These are phyloP conservation scores for Oedothorax gibbosus DNA, from an alignment of 1,140 invertebrate species.

Conservation along the genomic window DNA sequence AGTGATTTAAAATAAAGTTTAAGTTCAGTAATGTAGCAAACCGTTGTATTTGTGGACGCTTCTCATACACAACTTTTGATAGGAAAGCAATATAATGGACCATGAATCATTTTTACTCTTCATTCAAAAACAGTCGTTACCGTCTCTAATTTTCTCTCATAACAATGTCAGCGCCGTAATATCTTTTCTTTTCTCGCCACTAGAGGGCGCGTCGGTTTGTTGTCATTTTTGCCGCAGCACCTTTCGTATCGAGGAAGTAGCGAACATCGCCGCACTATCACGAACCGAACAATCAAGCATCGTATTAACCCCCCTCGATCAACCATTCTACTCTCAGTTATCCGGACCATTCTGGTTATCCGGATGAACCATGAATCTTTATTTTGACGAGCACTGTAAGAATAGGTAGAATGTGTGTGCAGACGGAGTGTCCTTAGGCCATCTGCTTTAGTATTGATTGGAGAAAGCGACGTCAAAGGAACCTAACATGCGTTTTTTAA, in stretches of 20 bases:
- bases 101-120: too few species aligned
- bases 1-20: too few species aligned
- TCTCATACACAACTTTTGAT: too few species aligned
- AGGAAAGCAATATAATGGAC: too few species aligned
- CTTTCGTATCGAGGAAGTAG: too few species aligned
- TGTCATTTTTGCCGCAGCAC: constrained; percentile 47
- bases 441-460: constrained; percentile 54
- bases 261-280: too few species aligned
- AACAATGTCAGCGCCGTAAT: too few species aligned
- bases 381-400: background rate
- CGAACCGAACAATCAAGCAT: too few species aligned
- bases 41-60: too few species aligned
- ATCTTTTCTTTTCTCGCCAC: background rate
- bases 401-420: background rate
- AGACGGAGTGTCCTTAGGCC: background rate
- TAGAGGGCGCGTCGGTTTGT: constrained; percentile 39
- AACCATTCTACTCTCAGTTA: background rate
- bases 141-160: too few species aligned
- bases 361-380: background rate
- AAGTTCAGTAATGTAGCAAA: too few species aligned
- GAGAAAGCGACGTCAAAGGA: background rate
- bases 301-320: background rate
- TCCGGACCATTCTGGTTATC: background rate
- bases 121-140: too few species aligned
- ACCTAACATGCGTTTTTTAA: constrained; percentile 31